Conservation (phyloP, 2,888 invertebrate genomes). For the Rotaria sp. region DNA sequence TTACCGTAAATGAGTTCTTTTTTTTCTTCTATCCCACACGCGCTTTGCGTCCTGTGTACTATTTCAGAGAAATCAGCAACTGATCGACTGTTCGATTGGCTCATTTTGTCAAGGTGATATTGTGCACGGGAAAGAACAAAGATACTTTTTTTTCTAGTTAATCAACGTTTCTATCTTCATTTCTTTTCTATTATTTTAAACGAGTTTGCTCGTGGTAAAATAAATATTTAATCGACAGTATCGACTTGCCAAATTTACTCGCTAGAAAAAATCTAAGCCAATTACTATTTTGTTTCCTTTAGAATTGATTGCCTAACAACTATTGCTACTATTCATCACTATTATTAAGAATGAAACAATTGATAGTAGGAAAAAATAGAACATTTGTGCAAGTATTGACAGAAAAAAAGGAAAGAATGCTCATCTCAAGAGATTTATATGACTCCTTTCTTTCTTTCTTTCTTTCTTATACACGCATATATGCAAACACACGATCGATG, state of each 20-base stretch:
- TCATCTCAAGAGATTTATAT: slow-evolving; percentile 18
- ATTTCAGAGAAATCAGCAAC: background rate
- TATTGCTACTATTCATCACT: background rate
- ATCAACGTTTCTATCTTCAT: background rate
- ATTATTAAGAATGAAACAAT: background rate
- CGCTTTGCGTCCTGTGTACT: background rate
- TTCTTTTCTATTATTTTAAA: background rate
- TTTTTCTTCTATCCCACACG: background rate
- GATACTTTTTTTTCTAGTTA: background rate
- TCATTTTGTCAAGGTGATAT: background rate
- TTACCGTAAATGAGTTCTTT: background rate
- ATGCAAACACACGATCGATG: background rate
- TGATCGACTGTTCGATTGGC: background rate
- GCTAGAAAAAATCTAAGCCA: background rate
- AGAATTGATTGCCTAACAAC: background rate
- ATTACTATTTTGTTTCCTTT: no score
- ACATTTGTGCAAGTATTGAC: background rate
- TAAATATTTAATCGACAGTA: no score
- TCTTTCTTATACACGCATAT: background rate
- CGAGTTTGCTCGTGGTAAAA: no score
- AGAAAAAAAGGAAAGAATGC: background rate
- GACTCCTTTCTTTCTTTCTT: background rate
- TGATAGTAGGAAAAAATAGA: background rate
- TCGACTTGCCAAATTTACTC: background rate
- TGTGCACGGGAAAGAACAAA: background rate